phyloP scores from a whole-genome alignment of 35 echinoderm and acorn worm species.

The Ptychodera flava region DNA sequence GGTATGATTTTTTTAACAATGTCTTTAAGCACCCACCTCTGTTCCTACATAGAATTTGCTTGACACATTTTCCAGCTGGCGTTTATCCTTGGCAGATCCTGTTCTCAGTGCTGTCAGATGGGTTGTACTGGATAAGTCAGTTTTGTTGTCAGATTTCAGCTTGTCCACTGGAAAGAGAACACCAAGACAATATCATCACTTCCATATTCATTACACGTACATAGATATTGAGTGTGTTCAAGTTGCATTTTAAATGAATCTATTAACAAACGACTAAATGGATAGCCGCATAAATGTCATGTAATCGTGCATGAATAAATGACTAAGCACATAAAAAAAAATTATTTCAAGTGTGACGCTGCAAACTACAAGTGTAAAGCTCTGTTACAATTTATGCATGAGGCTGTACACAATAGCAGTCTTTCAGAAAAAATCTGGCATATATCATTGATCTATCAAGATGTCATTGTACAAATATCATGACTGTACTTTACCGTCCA shows the following conservation, averaged over 20 bases:
- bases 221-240: background rate
- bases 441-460: no score
- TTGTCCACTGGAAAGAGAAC: constrained; percentile 7
- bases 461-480: no score
- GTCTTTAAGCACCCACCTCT: no score
- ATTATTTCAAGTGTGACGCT: background rate
- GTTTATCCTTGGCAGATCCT: constrained; percentile 95
- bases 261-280: no score
- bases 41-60: constrained; percentile 93
- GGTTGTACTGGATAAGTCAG: background rate
- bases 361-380: no score
- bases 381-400: no score
- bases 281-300: no score
- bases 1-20: no score
- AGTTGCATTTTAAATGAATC: background rate
- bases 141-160: constrained; percentile 2
- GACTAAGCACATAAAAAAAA: background rate
- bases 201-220: background rate
- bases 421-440: no score
- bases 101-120: background rate
- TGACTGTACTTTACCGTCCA: no score
- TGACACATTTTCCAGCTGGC: constrained; percentile 66
- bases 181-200: background rate
- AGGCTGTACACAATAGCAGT: no score
- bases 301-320: background rate